Conservation (phyloP, 2,797 vertebrate species). For the Macroramphosus scolopax region DNA sequence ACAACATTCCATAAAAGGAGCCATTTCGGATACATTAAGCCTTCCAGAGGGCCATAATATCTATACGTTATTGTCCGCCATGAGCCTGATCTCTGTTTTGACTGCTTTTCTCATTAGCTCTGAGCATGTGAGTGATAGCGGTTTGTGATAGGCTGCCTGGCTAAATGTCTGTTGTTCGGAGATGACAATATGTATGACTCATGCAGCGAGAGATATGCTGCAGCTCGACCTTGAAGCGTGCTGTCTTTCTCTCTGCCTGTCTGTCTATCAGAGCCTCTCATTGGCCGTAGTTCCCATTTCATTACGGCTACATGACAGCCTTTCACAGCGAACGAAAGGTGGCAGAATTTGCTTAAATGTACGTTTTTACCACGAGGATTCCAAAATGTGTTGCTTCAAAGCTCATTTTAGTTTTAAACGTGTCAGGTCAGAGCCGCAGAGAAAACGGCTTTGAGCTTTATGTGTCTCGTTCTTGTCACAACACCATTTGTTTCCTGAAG, state of each 20-base stretch:
- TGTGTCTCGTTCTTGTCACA: conserved; percentile 50
- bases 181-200: conserved; percentile 73
- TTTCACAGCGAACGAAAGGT: conserved; percentile 5
- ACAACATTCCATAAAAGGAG: conserved; percentile 46
- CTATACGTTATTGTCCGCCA: conserved; percentile 26
- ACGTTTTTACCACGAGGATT: conserved; percentile 6
- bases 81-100: conserved; percentile 35
- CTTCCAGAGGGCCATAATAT: conserved; percentile 10
- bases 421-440: conserved; percentile 35
- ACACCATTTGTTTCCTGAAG: conserved; percentile 59
- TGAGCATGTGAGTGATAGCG: conserved; percentile 65
- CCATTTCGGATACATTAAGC: conserved; percentile 38
- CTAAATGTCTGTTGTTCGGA: conserved; percentile 72
- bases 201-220: conserved; percentile 63
- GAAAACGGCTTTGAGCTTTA: conserved; percentile 36
- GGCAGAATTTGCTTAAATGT: conserved; percentile 17
- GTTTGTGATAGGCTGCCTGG: conserved; percentile 62
- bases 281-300: conserved; percentile 35
- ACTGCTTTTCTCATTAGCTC: conserved; percentile 57
- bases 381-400: conserved; percentile 17
- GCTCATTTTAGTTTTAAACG: conserved; percentile 22
- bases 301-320: conserved; percentile 23
- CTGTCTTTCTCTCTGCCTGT: conserved; percentile 63
- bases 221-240: conserved; percentile 72
- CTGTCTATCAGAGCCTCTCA: conserved; percentile 52